These are phyloP conservation scores for Falco peregrinus DNA, from an alignment of 2,797 vertebrate genomes.

Conservation along the genomic window DNA sequence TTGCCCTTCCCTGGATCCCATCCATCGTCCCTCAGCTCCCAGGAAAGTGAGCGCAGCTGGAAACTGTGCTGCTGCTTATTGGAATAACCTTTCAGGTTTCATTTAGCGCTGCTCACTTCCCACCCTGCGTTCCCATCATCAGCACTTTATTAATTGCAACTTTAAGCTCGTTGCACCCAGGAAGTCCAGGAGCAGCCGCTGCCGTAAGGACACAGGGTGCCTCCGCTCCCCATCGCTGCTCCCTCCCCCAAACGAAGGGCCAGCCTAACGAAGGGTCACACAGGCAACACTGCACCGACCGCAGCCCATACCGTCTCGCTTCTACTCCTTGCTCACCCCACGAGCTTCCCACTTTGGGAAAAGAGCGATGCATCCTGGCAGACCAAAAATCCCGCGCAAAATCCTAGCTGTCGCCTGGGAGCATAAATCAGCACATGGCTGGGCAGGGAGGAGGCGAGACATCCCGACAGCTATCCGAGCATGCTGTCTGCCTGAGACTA, in stretches of 20 bases:
- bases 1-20: background rate
- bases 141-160: conserved; percentile 45
- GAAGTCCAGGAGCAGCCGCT: background rate
- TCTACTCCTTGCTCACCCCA: background rate
- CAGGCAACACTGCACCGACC: rapidly evolving
- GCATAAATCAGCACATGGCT: background rate
- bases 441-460: conserved; percentile 1
- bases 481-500: conserved; percentile 18
- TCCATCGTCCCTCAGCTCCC: background rate
- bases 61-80: background rate
- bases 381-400: background rate
- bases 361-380: background rate
- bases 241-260: background rate
- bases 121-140: conserved; percentile 17
- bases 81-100: conserved; percentile 68
- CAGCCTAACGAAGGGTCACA: rapidly evolving
- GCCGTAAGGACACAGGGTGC: background rate
- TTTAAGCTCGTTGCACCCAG: background rate
- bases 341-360: background rate
- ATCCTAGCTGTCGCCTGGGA: background rate
- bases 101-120: conserved; percentile 13
- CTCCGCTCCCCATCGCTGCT: background rate
- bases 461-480: conserved; percentile 17
- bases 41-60: background rate
- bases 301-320: rapidly evolving